Evolutionary conservation across 1,140 invertebrate genomes (phyloP).

Genomic region (Bombus superbus): DNA sequence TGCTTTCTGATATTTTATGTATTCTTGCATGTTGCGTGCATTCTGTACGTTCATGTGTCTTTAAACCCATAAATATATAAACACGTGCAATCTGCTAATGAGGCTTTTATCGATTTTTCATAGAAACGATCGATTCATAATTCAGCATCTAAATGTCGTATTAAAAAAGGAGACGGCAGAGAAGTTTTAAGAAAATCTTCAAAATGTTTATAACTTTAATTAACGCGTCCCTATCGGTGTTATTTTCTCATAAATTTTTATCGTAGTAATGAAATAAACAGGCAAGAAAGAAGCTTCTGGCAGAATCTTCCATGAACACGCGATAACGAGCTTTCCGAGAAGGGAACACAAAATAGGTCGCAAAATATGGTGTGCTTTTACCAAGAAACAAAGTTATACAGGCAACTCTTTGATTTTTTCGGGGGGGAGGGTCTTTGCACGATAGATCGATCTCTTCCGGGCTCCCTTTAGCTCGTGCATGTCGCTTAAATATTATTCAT

Average conservation of each 20-base stretch:
- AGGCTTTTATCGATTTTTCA: neutral
- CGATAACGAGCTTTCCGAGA: slow-evolving; percentile 29
- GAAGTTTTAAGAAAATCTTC: too few relatives aligned
- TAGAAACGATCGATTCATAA: neutral
- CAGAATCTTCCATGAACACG: neutral
- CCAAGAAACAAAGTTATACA: slow-evolving; percentile 2
- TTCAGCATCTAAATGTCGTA: neutral
- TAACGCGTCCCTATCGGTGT: neutral
- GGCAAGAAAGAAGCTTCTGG: neutral
- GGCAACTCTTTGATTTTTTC: slow-evolving; percentile 28
- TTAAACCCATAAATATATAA: too few relatives aligned
- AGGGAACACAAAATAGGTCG: slow-evolving; percentile 22
- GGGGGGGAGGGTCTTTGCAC: slow-evolving; percentile 72
- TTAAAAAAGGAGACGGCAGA: neutral
- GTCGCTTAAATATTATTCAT: neutral
- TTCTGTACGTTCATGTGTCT: too few relatives aligned
- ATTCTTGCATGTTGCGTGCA: too few relatives aligned
- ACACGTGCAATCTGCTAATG: neutral
- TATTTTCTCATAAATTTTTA: neutral
- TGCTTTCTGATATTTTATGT: too few relatives aligned
- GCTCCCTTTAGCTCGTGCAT: slow-evolving; percentile 34
- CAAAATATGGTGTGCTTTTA: slow-evolving; percentile 7
- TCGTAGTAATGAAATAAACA: neutral
- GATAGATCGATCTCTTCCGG: slow-evolving; percentile 72
- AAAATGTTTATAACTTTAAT: neutral